These are phyloP conservation scores for Mus spicilegus DNA, from an alignment of 2,113 vertebrate species.

Conservation along the genomic window DNA sequence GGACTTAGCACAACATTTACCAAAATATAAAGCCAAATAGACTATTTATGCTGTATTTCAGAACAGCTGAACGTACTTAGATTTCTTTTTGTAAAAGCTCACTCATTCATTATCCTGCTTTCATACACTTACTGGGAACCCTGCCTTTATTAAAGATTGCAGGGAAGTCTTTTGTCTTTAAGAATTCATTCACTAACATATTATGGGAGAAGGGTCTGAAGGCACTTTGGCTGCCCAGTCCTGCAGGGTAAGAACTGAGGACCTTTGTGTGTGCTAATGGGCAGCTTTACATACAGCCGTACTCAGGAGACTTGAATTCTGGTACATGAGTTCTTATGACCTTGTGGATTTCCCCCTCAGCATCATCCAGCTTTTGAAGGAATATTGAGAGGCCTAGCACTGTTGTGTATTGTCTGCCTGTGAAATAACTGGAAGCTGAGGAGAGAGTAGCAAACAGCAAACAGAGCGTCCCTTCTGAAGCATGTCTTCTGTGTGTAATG, in stretches of 20 bases:
- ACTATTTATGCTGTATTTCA: background rate
- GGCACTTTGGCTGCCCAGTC: background rate
- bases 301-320: background rate
- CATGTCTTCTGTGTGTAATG: background rate
- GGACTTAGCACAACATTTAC: background rate
- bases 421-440: constrained; percentile 15
- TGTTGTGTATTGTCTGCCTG: background rate
- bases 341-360: background rate
- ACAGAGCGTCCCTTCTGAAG: background rate
- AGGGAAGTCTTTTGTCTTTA: constrained; percentile 54
- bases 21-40: constrained; percentile 45
- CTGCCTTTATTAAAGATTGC: constrained; percentile 49
- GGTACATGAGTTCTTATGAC: background rate
- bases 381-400: background rate
- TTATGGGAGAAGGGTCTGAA: background rate
- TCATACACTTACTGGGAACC: constrained; percentile 14
- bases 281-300: background rate
- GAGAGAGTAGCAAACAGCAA: background rate
- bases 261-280: background rate
- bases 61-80: background rate
- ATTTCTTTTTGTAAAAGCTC: constrained; percentile 53
- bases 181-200: constrained; percentile 51
- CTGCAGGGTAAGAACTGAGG: background rate
- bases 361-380: background rate
- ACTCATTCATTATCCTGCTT: constrained; percentile 32